Evolutionary conservation across 2,113 vertebrate genomes (phyloP).

Genomic region (Arothron firmamentum): DNA sequence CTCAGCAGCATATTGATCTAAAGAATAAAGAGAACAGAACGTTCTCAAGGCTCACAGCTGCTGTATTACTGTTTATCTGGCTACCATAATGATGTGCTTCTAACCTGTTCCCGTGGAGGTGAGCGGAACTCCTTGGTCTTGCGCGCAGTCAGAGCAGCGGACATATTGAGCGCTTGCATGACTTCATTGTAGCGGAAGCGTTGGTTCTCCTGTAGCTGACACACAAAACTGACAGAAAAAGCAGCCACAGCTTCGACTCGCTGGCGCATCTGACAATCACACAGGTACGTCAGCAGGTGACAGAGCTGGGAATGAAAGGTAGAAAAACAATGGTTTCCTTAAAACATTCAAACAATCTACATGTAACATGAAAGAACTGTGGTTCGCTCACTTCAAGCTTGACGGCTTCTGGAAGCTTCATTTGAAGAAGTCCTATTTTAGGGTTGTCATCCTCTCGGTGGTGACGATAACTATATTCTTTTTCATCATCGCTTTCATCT

Average conservation of each 20-base stretch:
- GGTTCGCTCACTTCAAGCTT: constrained; percentile 82
- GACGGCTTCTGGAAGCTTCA: constrained; percentile 92
- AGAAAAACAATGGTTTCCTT: constrained; percentile 5
- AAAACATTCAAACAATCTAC: neutral
- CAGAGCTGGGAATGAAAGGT: constrained; percentile 79
- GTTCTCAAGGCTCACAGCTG: neutral
- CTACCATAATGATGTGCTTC: constrained; percentile 1
- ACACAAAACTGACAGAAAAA: constrained; percentile 87
- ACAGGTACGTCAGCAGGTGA: constrained; percentile 89
- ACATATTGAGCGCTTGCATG: constrained; percentile 97
- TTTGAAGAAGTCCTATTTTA: constrained; percentile 86
- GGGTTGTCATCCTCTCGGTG: constrained; percentile 54
- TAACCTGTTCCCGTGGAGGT: constrained; percentile 92
- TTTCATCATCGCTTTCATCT: constrained; percentile 41
- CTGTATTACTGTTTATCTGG: neutral
- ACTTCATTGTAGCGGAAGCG: constrained; percentile 91
- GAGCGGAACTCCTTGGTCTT: constrained; percentile 94
- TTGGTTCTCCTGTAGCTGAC: constrained; percentile 89
- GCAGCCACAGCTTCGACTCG: constrained; percentile 91
- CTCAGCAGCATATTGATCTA: constrained; percentile 93
- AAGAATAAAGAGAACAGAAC: constrained; percentile 2
- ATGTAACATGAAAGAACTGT: neutral
- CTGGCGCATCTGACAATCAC: constrained; percentile 90
- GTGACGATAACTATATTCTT: constrained; percentile 49
- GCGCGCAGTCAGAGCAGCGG: constrained; percentile 90